These are phyloP conservation scores for Neosilurus hyrtlii DNA, from an alignment of 2,797 vertebrate genomes.

Conservation along the genomic window DNA sequence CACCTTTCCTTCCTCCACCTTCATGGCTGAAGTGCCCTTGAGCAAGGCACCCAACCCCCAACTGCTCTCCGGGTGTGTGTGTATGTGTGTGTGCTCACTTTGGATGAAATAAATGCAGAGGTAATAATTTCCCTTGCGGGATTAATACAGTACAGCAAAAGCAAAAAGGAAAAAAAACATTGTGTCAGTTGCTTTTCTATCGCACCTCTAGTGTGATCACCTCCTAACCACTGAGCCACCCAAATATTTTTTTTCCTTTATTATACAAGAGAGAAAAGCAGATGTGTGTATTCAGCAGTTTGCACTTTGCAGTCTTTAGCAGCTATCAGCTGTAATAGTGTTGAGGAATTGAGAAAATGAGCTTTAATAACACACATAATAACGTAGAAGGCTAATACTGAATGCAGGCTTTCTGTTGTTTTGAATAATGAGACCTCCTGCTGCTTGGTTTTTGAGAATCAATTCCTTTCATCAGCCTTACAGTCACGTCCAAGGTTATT, in stretches of 20 bases:
- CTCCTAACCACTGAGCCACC: too few relatives aligned
- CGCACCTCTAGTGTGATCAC: too few relatives aligned
- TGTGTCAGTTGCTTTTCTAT: too few relatives aligned
- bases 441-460: conserved; percentile 63
- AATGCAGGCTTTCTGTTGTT: conserved; percentile 61
- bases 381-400: conserved; percentile 67
- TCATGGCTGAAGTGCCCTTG: too few relatives aligned
- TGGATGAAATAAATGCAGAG: too few relatives aligned
- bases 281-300: background rate
- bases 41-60: too few relatives aligned
- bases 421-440: conserved; percentile 69
- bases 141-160: too few relatives aligned
- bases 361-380: conserved; percentile 67
- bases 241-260: background rate
- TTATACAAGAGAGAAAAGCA: background rate
- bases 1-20: too few relatives aligned
- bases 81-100: too few relatives aligned
- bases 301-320: background rate
- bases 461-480: conserved; percentile 46
- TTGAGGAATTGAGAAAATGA: background rate
- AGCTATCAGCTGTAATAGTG: background rate
- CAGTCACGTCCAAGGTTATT: conserved; percentile 72
- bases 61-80: too few relatives aligned
- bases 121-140: too few relatives aligned
- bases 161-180: too few relatives aligned